These are phyloP conservation scores for Sebastes nivosus DNA, from an alignment of 2,797 vertebrate genomes.

Conservation along the genomic window DNA sequence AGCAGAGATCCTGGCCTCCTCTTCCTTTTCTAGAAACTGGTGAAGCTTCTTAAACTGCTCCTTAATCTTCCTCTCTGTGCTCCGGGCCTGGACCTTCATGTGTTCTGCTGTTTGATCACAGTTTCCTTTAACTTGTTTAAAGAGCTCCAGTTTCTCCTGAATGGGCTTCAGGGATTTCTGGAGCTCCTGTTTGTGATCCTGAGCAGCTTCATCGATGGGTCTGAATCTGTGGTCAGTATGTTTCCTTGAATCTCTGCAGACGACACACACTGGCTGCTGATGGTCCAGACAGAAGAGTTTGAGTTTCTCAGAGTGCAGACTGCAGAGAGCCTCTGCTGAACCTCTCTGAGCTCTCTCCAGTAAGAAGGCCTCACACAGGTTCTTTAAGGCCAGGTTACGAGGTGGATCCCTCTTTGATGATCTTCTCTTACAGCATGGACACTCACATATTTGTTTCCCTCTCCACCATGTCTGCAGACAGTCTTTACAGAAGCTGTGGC, in stretches of 20 bases:
- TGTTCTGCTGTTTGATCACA: too few species aligned
- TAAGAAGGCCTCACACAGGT: conserved; percentile 49
- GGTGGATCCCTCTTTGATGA: conserved; percentile 23
- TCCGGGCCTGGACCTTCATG: too few species aligned
- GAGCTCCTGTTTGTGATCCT: conserved; percentile 28
- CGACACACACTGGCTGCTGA: conserved; percentile 44
- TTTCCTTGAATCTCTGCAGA: conserved; percentile 36
- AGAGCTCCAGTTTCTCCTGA: conserved; percentile 28
- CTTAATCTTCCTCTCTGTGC: background rate
- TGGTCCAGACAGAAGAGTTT: conserved; percentile 61
- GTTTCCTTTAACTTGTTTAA: background rate
- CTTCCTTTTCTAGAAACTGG: conserved; percentile 44
- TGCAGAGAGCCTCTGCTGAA: conserved; percentile 21
- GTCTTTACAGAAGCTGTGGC: conserved; percentile 65
- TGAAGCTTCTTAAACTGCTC: conserved; percentile 52
- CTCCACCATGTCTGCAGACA: conserved; percentile 55
- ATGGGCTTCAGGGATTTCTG: conserved; percentile 33
- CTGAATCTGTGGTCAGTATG: conserved; percentile 55
- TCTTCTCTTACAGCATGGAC: conserved; percentile 42
- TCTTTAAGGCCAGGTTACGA: conserved; percentile 48
- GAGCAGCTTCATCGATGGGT: conserved; percentile 53
- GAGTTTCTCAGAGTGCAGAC: conserved; percentile 51
- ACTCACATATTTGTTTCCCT: background rate
- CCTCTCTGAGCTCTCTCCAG: background rate
- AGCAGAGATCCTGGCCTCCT: conserved; percentile 39